A percentile compares a stretch with the other conserved stretches of the same genome.
Conservation (phyloP, 2,888 invertebrate species). For the Lottia scabra region DNA sequence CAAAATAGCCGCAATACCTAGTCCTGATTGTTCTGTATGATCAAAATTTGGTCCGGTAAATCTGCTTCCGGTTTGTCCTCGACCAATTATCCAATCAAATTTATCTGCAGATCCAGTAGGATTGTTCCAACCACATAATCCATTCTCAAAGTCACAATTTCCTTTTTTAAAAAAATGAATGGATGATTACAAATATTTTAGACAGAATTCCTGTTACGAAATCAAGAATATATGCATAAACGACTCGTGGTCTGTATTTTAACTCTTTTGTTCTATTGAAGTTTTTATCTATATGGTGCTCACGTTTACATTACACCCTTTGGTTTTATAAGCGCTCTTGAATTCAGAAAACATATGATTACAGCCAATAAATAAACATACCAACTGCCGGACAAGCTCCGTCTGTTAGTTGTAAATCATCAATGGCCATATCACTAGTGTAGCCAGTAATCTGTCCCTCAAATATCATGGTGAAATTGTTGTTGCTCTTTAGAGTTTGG, state of each 20-base stretch:
- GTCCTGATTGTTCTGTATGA: constrained; percentile 43
- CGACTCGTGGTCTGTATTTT: too few relatives aligned
- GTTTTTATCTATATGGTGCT: too few relatives aligned
- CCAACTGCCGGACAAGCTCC: constrained; percentile 50
- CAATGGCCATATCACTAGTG: constrained; percentile 59
- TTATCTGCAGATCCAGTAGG: constrained; percentile 38
- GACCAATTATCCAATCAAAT: constrained; percentile 61
- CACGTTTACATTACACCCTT: too few relatives aligned
- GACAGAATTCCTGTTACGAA: too few relatives aligned
- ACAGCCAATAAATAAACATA: constrained; percentile 7
- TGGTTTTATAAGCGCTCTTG: too few relatives aligned
- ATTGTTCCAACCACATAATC: constrained; percentile 56
- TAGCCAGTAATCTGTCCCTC: constrained; percentile 54
- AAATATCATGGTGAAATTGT: constrained; percentile 51
- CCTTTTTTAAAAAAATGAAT: constrained; percentile 33
- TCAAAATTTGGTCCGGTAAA: constrained; percentile 54
- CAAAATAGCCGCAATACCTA: constrained; percentile 13
- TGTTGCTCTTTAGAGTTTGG: constrained; percentile 34
- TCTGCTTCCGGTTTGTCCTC: constrained; percentile 39
- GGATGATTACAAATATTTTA: too few relatives aligned
- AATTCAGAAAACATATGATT: too few relatives aligned
- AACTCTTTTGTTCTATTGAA: too few relatives aligned
- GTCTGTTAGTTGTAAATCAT: constrained; percentile 55
- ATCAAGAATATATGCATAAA: too few relatives aligned
- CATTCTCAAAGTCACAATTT: constrained; percentile 59